Conservation (phyloP, 2,888 invertebrate species). For the Itoplectis maculator region DNA sequence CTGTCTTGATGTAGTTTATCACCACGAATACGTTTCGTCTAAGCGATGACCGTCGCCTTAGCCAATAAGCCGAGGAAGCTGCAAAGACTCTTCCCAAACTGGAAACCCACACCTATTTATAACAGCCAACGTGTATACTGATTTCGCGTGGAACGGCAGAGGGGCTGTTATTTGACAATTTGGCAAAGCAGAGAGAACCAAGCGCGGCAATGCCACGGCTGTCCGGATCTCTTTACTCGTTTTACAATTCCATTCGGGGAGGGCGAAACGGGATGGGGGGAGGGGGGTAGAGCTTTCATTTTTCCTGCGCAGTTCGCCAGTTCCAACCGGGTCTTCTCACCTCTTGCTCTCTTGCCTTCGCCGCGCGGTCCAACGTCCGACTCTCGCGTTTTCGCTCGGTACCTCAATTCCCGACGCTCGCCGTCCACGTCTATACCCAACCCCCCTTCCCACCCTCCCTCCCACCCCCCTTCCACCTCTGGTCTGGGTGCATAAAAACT, state of each 20-base stretch:
- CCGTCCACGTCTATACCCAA: conserved; percentile 35
- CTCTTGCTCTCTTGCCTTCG: conserved; percentile 61
- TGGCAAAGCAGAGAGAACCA: conserved; percentile 70
- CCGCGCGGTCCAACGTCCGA: conserved; percentile 44
- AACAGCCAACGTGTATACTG: conserved; percentile 71
- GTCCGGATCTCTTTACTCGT: conserved; percentile 59
- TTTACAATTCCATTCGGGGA: conserved; percentile 61
- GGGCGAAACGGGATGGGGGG: conserved; percentile 9
- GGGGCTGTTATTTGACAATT: conserved; percentile 77
- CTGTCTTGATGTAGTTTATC: no score
- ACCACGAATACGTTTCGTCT: no score
- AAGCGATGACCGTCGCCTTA: no score
- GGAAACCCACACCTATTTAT: no score
- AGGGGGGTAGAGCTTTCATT: conserved; percentile 34
- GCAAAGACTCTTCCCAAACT: conserved; percentile 5
- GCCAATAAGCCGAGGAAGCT: neutral
- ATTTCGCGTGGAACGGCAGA: conserved; percentile 57
- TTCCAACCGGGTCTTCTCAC: conserved; percentile 58
- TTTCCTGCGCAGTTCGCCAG: conserved; percentile 42
- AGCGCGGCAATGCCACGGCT: conserved; percentile 53
- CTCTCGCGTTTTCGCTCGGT: conserved; percentile 48
- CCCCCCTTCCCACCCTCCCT: conserved; percentile 37
- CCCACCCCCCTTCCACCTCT: conserved; percentile 47
- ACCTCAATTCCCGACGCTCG: conserved; percentile 37
- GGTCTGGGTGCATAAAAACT: conserved; percentile 78